Conservation (phyloP, 2,888 invertebrate genomes). For the Colletes collaris region DNA sequence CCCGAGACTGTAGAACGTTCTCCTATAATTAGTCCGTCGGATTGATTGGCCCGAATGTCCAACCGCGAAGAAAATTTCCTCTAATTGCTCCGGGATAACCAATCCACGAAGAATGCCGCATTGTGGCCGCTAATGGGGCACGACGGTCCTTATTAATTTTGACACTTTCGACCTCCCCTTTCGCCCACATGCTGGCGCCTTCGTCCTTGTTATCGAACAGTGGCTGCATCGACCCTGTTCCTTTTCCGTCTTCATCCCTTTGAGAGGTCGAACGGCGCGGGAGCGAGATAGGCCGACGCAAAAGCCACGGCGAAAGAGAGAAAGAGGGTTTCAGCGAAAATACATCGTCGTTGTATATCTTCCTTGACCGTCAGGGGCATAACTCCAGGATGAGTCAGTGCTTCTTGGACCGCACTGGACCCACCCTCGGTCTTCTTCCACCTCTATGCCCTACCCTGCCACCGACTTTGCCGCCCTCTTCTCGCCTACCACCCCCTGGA, state of each 20-base stretch:
- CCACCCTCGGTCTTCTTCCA: constrained; percentile 73
- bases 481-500: constrained; percentile 72
- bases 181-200: constrained; percentile 6
- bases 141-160: constrained; percentile 66
- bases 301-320: constrained; percentile 28
- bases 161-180: constrained; percentile 58
- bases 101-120: constrained; percentile 46
- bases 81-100: constrained; percentile 22
- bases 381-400: constrained; percentile 82
- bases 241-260: constrained; percentile 56
- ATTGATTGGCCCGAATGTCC: not conserved
- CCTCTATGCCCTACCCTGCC: constrained; percentile 68
- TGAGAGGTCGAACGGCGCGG: constrained; percentile 44
- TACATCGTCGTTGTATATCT: constrained; percentile 78
- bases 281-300: constrained; percentile 35
- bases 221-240: constrained; percentile 51
- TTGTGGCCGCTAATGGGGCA: constrained; percentile 57
- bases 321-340: constrained; percentile 66
- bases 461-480: constrained; percentile 62
- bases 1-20: too few relatives aligned
- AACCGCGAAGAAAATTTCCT: not conserved
- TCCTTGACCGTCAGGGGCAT: constrained; percentile 77
- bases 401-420: constrained; percentile 81
- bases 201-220: constrained; percentile 51
- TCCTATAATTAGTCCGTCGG: not conserved